phyloP scores from a whole-genome alignment of 1,140 invertebrate genomes.

The Vanessa atalanta region DNA sequence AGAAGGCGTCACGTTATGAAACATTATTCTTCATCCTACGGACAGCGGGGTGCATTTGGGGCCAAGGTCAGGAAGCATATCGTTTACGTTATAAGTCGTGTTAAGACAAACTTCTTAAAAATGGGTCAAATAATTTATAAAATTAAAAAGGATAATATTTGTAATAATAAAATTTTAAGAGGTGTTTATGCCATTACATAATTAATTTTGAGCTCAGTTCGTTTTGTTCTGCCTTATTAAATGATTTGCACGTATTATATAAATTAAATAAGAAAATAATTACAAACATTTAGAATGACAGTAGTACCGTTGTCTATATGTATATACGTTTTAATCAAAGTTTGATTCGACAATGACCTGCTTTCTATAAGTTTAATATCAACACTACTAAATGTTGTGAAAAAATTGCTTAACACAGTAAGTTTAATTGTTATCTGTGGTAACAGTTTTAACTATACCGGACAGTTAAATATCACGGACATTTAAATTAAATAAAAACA shows the following conservation, averaged over 20 bases:
- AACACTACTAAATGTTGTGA: slow-evolving; percentile 4
- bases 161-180: not conserved
- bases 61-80: slow-evolving; percentile 19
- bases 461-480: slow-evolving; percentile 13
- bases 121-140: not conserved
- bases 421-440: slow-evolving; percentile 12
- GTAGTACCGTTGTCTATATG: too few species aligned
- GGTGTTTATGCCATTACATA: too few species aligned
- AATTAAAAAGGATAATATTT: not conserved
- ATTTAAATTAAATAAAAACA: slow-evolving; percentile 41
- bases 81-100: slow-evolving; percentile 15
- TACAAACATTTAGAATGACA: too few species aligned
- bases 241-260: too few species aligned
- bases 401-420: slow-evolving; percentile 11
- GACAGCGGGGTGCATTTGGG: slow-evolving; percentile 15
- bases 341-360: slow-evolving; percentile 58
- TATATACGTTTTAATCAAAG: not conserved
- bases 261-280: too few species aligned
- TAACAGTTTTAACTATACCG: not conserved
- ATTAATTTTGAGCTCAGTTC: too few species aligned
- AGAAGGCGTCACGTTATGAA: not conserved
- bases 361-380: slow-evolving; percentile 51
- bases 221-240: too few species aligned
- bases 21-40: slow-evolving; percentile 22
- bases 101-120: slow-evolving; percentile 1